Evolutionary conservation across 1,140 invertebrate species (phyloP).

Genomic region (Euura saliciscinereae): DNA sequence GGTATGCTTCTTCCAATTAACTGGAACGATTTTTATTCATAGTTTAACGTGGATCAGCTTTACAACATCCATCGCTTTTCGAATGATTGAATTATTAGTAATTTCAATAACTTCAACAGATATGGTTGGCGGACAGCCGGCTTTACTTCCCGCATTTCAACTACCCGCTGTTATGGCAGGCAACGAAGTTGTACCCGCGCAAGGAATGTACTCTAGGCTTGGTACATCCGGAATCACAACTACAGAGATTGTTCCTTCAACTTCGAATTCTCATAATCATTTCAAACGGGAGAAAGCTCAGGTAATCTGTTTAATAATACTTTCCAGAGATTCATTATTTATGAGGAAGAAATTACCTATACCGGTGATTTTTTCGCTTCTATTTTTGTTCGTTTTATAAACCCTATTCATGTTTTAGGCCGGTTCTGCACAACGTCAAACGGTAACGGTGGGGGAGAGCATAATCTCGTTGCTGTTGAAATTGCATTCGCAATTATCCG

Average conservation of each 20-base stretch:
- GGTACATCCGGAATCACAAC: conserved; percentile 43
- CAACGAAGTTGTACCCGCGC: conserved; percentile 60
- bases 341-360: not conserved
- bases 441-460: conserved; percentile 82
- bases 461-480: conserved; percentile 91
- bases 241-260: conserved; percentile 60
- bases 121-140: conserved; percentile 37
- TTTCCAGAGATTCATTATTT: not conserved
- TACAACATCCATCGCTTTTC: too few species aligned
- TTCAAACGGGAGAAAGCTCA: conserved; percentile 43
- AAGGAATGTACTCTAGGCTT: conserved; percentile 38
- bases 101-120: conserved; percentile 17
- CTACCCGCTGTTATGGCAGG: conserved; percentile 60
- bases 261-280: conserved; percentile 51
- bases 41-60: too few species aligned
- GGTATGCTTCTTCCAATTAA: conserved; percentile 37
- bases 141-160: conserved; percentile 54
- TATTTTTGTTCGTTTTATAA: conserved; percentile 35
- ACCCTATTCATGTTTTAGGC: conserved; percentile 17
- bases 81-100: not conserved
- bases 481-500: conserved; percentile 90
- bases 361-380: not conserved
- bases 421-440: conserved; percentile 53
- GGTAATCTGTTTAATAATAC: conserved; percentile 31
- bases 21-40: conserved; percentile 1